Conservation (phyloP, 2,113 vertebrate species). For the Protomyctophum bolini region DNA sequence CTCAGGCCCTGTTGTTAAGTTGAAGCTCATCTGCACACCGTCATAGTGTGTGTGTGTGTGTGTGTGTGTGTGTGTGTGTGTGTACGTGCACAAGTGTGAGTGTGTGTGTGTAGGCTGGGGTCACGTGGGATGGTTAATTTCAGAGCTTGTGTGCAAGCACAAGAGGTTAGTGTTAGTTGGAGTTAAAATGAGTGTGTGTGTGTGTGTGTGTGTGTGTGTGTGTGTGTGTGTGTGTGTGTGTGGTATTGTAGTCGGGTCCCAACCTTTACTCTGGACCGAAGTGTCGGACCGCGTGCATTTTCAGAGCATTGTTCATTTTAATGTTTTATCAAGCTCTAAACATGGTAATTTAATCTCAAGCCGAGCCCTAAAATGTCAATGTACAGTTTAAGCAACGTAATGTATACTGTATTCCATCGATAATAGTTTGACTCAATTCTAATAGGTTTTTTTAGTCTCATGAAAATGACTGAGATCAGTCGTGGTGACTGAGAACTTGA, state of each 20-base stretch:
- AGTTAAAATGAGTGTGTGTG: neutral
- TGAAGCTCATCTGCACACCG: too few species aligned
- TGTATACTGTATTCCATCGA: too few species aligned
- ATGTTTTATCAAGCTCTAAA: too few species aligned
- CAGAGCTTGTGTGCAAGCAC: conserved; percentile 50
- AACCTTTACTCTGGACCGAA: neutral
- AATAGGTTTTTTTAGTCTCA: too few species aligned
- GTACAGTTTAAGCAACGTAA: too few species aligned
- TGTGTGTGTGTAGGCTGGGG: neutral
- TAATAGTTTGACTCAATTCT: too few species aligned
- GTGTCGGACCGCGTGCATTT: neutral
- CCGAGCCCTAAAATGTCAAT: too few species aligned
- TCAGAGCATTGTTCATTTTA: too few species aligned
- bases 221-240: neutral
- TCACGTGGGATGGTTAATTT: conserved; percentile 38
- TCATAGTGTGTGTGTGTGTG: neutral
- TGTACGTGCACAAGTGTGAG: conserved; percentile 7
- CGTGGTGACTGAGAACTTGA: too few species aligned
- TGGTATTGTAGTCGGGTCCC: neutral
- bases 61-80: conserved; percentile 5
- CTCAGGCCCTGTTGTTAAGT: too few species aligned
- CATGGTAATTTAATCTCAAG: too few species aligned
- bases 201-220: conserved; percentile 21
- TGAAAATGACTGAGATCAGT: too few species aligned
- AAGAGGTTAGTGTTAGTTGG: conserved; percentile 48